Base-by-base conservation (phyloP, 2,797 vertebrate genomes). In the Sebastes nivosus region DNA sequence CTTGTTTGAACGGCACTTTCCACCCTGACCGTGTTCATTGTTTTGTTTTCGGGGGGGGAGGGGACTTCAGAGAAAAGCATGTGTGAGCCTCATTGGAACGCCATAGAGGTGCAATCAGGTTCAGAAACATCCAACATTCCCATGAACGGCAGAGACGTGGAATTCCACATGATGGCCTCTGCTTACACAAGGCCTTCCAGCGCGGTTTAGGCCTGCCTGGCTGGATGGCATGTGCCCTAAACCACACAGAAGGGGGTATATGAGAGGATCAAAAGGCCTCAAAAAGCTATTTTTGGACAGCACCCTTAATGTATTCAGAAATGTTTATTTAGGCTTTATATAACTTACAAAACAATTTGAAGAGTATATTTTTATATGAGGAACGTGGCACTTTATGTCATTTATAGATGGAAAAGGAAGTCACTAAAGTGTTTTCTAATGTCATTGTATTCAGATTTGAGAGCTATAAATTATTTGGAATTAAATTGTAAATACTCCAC, bases 361-460 rank as follows among this genome's bases (percentile, higher is more conserved):
- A 95, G 94, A 95, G 92, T 95, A 94, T 96, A 95, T 96, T 96
- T 96, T 96, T 96, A 92, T 95, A 96, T 93, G 91, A 93, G 93
- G 91, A 94, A 94, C 85, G 81, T 95, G 94, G 95, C 95, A 95
- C 95, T 96, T 96, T 96, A 95, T 93, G 93, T 96, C 93, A 94
- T 95, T 94, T 94, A 94, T 91, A 94, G 91, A 88, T 88, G 88
- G 82, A 87, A 88, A 90, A 84, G 85, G 90, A 85, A 91, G 89
- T 92, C 80, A 89, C 87, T 91, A 89, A 89, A 92, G 78, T 91
- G 87, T 89, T 93, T 92, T 90, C 88, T 93, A 75, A 86, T 91
- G 89, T 93, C 79, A 72, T 81, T 89, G 87, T 91, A 83, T 90
- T 93, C 61, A 82, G 86, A 89, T 88, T 90, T 93, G 60, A 92